Percentiles rank a stretch among this genome's conserved stretches.
Evolutionary conservation across 2,797 vertebrate genomes (phyloP).

Genomic region (Gephyroberyx darwinii): DNA sequence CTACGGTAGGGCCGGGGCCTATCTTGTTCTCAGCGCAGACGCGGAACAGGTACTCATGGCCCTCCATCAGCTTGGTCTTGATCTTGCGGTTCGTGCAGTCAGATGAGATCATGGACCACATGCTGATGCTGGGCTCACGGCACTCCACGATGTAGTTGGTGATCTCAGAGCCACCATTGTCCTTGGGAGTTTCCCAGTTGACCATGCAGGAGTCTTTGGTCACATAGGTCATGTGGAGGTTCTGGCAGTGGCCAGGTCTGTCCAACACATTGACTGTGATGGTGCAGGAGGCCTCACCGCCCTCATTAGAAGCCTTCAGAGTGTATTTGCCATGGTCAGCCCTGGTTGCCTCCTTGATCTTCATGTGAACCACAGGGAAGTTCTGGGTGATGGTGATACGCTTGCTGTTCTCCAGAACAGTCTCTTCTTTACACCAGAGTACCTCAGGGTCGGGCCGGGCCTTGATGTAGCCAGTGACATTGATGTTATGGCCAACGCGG

Average conservation of each 20-base stretch:
- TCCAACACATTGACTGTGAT: slow-evolving; percentile 95
- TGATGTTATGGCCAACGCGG: slow-evolving; percentile 95
- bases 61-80: slow-evolving; percentile 93
- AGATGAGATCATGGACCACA: slow-evolving; percentile 95
- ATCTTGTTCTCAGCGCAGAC: slow-evolving; percentile 98
- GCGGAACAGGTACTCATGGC: slow-evolving; percentile 96
- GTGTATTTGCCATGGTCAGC: slow-evolving; percentile 94
- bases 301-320: slow-evolving; percentile 93
- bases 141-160: slow-evolving; percentile 98
- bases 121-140: slow-evolving; percentile 91
- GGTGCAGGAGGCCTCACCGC: slow-evolving; percentile 92
- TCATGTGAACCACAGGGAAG: slow-evolving; percentile 89
- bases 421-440: slow-evolving; percentile 93
- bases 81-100: slow-evolving; percentile 92
- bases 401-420: slow-evolving; percentile 86
- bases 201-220: slow-evolving; percentile 94
- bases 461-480: slow-evolving; percentile 90
- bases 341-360: slow-evolving; percentile 92
- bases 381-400: slow-evolving; percentile 86
- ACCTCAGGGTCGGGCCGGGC: slow-evolving; percentile 95
- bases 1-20: slow-evolving; percentile 90
- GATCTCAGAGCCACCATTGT: slow-evolving; percentile 98
- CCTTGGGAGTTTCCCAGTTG: slow-evolving; percentile 93
- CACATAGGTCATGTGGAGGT: slow-evolving; percentile 88
- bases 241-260: slow-evolving; percentile 95